Evolutionary conservation across 2,113 vertebrate species (phyloP), one percentile per base, ranked within the genome.

Genomic region (Taurulus bubalis): DNA sequence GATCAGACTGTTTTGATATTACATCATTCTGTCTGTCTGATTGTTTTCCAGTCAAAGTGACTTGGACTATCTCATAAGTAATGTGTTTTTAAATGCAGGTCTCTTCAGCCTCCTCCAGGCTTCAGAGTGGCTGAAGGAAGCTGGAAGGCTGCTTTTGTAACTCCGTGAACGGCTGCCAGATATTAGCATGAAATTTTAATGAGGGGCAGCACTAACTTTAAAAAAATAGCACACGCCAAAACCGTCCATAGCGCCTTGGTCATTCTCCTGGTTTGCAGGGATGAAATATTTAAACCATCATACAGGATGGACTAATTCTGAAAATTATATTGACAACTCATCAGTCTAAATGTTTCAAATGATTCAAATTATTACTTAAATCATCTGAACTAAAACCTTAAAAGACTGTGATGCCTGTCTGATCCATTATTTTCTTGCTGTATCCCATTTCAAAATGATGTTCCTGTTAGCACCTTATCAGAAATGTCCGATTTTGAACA

Each of bases 101-200:
- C 49, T 80, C 62, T 32, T 75, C 42, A 60, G 62, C 67, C 55
- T 69, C 81, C 63, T 83, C 47, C 28, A 70, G 76, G 65, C 71
- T 32, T 59, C 60, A 68, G 56, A 79, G 63, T 74, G 66, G 22
- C 73, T 62, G 53, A 71, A 47, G 47, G 72, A 76, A 58, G 64
- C 75, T 69, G 1, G 26, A 77, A 42, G 63, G 75, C 72, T 64
- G 55, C 34, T 86, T 84, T 83, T 45, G 65, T 51, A 85, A 73
- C 77, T 77, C n/a, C 63, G 20, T 72, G 22, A 75, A 42, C 53
- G 56, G 24, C 74, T 72, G 36, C 56, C 62, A 74, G 59, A 78
- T 80, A 79, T 73, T 53, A 53, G 45, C 77, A 90, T 87, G 51
- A 75, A 79, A 77, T 80, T 87, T 90, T 83, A 80, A 89, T 22